Evolutionary conservation across 2,888 invertebrate species (phyloP), one percentile per base, ranked within the genome.

Genomic region (Oscheius myriophilus): DNA sequence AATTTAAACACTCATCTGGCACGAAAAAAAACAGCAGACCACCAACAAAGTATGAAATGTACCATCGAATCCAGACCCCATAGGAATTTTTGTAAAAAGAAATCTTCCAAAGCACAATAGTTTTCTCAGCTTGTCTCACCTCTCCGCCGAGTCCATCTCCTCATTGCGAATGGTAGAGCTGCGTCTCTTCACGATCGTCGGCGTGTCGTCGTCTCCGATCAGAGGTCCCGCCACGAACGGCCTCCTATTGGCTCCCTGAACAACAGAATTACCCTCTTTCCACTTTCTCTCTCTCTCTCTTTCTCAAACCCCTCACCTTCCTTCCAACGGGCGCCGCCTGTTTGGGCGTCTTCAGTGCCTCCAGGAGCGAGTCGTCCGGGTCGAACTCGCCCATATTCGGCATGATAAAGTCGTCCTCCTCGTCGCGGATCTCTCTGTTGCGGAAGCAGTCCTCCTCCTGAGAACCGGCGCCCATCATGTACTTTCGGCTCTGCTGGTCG

Each of bases 401-500:
- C 12, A 52, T 52, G 26, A 52, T n/a, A 6, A 52, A 52, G n/a
- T 52, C 23, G 52, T 52, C 12, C 14, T 18, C 23, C 2, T 12
- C 26, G 1, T 18, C 52, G 12, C 12, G 1, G n/a, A 52, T 52
- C 52, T 12, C 18, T 12, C 18, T 52, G 26, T 52, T 52, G 23
- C 52, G 23, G 52, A 52, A 52, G 52, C 23, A 52, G 26, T 52
- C 52, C 23, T 52, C 52, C 18, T n/a, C 52, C 18, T 52, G 52
- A 52, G 52, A 52, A 25, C 52, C 52, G 14, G n/a, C 52, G 26
- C 52, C 52, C 52, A 52, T 52, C 52, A 52, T 52, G 26, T 52
- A 52, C 52, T 52, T 23, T 52, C 52, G 23, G 18, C 2, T n/a
- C n/a, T n/a, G 49, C n/a, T 49, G n/a, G 49, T 52, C 52, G 26